Conservation (phyloP, 2,888 invertebrate genomes). For the Drosophila borborema region DNA sequence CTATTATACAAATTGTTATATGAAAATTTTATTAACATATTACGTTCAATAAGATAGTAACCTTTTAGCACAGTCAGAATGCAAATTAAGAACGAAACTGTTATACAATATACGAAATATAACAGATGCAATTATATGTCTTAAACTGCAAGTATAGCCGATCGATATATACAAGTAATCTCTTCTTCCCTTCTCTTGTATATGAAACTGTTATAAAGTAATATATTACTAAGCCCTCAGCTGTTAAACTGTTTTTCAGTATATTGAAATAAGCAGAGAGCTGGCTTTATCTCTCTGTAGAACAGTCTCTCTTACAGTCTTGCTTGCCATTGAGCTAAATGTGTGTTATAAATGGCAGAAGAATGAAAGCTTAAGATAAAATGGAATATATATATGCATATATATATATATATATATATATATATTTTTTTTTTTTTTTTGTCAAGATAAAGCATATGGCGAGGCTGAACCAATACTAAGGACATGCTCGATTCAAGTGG, state of each 20-base stretch:
- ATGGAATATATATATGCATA: neutral
- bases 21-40: no score
- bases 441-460: constrained; percentile 3
- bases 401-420: no score
- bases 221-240: neutral
- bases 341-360: neutral
- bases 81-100: neutral
- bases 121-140: neutral
- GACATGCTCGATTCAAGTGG: constrained; percentile 16
- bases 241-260: neutral
- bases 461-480: constrained; percentile 11
- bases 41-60: no score
- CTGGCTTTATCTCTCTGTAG: neutral
- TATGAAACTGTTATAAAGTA: neutral
- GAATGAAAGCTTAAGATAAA: constrained; percentile 4
- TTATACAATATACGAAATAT: neutral
- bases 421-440: neutral
- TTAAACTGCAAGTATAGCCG: no score
- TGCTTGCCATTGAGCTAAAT: neutral
- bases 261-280: neutral
- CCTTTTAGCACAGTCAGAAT: no score
- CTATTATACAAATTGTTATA: no score
- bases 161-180: neutral
- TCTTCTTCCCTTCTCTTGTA: neutral
- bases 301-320: neutral